These are phyloP conservation scores for Bombylius major DNA, from an alignment of 2,888 invertebrate genomes.

Conservation along the genomic window DNA sequence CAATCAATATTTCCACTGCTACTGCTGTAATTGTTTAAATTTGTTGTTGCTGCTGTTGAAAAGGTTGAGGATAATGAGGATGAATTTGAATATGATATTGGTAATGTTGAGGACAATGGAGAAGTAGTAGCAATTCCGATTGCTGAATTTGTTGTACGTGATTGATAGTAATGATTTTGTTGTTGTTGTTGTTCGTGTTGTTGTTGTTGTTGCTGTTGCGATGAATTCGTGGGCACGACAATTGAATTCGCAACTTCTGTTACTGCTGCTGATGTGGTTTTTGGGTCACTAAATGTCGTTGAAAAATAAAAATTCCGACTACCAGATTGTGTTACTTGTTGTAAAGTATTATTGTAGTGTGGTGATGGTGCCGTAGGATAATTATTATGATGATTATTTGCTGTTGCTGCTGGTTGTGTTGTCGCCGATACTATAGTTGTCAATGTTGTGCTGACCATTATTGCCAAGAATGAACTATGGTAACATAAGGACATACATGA, in stretches of 20 bases:
- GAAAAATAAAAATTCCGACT: slow-evolving; percentile 16
- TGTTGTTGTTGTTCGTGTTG: background rate
- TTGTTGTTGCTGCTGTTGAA: background rate
- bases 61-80: slow-evolving; percentile 6
- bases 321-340: slow-evolving; percentile 13
- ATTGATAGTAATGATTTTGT: background rate
- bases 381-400: slow-evolving; percentile 18
- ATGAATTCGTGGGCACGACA: background rate
- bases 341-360: background rate
- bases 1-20: background rate
- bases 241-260: slow-evolving; percentile 6
- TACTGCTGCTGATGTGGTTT: slow-evolving; percentile 5
- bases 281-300: slow-evolving; percentile 8
- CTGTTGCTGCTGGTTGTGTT: slow-evolving; percentile 16
- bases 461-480: slow-evolving; percentile 30
- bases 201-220: background rate
- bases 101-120: slow-evolving; percentile 13
- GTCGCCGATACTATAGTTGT: slow-evolving; percentile 34
- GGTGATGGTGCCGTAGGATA: slow-evolving; percentile 2
- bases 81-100: slow-evolving; percentile 12
- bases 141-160: background rate
- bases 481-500: too few species aligned
- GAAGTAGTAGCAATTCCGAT: background rate
- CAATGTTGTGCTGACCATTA: slow-evolving; percentile 39
- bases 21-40: background rate